Percentiles rank a stretch among this genome's conserved stretches.
These are phyloP conservation scores for Ammodytes marinus DNA, from an alignment of 2,113 vertebrate species.

Conservation along the genomic window DNA sequence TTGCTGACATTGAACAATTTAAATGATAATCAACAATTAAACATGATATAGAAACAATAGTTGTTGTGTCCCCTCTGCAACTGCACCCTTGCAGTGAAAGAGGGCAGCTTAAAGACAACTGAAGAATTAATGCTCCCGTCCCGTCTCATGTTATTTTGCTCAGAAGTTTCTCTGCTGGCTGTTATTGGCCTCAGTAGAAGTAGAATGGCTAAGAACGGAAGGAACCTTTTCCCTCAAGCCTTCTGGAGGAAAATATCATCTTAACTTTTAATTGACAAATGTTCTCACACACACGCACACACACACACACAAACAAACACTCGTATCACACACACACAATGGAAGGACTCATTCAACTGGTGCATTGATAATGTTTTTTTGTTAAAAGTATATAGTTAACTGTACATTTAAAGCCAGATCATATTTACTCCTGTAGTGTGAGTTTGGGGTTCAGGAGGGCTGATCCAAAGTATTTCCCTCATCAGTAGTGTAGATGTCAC, in stretches of 20 bases:
- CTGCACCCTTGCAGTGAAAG: not conserved
- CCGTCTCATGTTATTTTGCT: constrained; percentile 41
- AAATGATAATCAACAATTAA: constrained; percentile 61
- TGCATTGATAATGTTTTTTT: constrained; percentile 73
- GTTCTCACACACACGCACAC: constrained; percentile 2
- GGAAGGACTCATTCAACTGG: constrained; percentile 54
- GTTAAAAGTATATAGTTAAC: constrained; percentile 64
- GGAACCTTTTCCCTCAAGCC: not conserved
- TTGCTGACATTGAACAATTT: constrained; percentile 56
- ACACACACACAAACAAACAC: constrained; percentile 12
- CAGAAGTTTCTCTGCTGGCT: constrained; percentile 50
- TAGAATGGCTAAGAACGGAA: constrained; percentile 23
- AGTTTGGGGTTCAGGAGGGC: constrained; percentile 56
- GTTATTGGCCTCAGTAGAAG: constrained; percentile 39
- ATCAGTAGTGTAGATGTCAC: constrained; percentile 68
- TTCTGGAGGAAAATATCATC: constrained; percentile 8
- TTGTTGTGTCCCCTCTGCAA: not conserved
- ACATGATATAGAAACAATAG: not conserved
- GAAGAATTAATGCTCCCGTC: constrained; percentile 21
- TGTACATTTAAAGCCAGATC: constrained; percentile 81
- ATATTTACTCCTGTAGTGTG: constrained; percentile 80
- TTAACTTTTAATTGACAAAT: constrained; percentile 21
- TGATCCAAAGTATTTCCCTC: constrained; percentile 79
- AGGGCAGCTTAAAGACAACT: not conserved
- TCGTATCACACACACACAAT: constrained; percentile 12